These are phyloP conservation scores for Drosophila neoperkinsi DNA, from an alignment of 2,888 invertebrate species.

Conservation along the genomic window DNA sequence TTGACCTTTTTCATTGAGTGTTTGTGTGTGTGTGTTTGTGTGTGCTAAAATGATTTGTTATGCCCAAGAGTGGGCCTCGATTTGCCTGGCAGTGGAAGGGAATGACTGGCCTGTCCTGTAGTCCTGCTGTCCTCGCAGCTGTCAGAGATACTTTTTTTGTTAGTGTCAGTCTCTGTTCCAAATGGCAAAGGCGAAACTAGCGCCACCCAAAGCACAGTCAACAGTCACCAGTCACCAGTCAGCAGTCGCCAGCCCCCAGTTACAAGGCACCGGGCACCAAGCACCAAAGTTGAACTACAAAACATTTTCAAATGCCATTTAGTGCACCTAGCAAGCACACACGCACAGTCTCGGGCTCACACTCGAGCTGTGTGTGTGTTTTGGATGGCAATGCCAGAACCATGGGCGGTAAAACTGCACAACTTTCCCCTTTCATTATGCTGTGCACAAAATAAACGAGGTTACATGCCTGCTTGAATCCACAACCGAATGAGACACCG, in stretches of 20 bases:
- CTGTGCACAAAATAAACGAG: slow-evolving; percentile 70
- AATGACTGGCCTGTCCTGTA: slow-evolving; percentile 27
- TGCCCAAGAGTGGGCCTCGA: slow-evolving; percentile 18
- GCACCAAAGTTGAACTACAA: slow-evolving; percentile 74
- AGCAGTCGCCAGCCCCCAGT: slow-evolving; percentile 1
- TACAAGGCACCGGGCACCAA: slow-evolving; percentile 26
- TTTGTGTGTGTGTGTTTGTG: slow-evolving; percentile 8
- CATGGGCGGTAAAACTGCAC: slow-evolving; percentile 78
- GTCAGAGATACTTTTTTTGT: slow-evolving; percentile 44
- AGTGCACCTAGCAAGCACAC: slow-evolving; percentile 64
- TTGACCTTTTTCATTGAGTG: slow-evolving; percentile 54
- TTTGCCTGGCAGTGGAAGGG: slow-evolving; percentile 39
- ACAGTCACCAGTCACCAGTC: slow-evolving; percentile 14
- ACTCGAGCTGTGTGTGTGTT: slow-evolving; percentile 16
- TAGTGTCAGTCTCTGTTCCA: slow-evolving; percentile 48
- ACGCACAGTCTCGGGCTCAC: slow-evolving; percentile 18
- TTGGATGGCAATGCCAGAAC: slow-evolving; percentile 69
- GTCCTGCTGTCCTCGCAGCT: slow-evolving; percentile 25
- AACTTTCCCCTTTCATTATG: slow-evolving; percentile 81
- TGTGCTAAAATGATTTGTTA: slow-evolving; percentile 14
- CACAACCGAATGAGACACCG: slow-evolving; percentile 77
- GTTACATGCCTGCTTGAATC: slow-evolving; percentile 80
- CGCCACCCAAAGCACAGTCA: slow-evolving; percentile 46
- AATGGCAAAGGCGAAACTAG: slow-evolving; percentile 78
- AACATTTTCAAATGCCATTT: slow-evolving; percentile 79